Evolutionary conservation across 2,888 invertebrate genomes (phyloP).

Genomic region (Rhagonycha fulva): DNA sequence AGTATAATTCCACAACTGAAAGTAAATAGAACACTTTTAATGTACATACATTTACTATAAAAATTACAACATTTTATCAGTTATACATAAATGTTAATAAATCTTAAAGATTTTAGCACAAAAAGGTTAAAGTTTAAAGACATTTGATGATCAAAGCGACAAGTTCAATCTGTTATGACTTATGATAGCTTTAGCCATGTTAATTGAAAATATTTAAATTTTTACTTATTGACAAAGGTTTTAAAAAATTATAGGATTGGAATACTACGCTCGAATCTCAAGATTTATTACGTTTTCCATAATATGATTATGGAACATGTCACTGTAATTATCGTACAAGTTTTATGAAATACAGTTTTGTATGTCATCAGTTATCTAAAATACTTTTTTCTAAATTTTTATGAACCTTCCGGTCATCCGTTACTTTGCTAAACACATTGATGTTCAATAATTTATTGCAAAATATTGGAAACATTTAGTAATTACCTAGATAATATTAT

Average conservation of each 20-base stretch:
- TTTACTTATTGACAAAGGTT: background rate
- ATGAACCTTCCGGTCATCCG: background rate
- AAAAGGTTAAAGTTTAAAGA: background rate
- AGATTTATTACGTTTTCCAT: background rate
- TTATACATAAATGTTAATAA: background rate
- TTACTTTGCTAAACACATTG: background rate
- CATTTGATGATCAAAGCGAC: background rate
- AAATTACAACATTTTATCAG: background rate
- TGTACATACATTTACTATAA: background rate
- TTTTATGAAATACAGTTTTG: background rate
- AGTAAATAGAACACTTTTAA: background rate
- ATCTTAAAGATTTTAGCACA: background rate
- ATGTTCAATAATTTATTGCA: background rate
- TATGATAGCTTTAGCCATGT: background rate
- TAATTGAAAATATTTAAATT: background rate
- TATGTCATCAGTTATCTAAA: background rate
- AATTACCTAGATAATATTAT: background rate
- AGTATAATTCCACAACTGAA: too few species aligned
- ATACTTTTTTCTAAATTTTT: background rate
- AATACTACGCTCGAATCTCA: background rate
- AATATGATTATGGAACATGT: background rate
- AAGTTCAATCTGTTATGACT: background rate
- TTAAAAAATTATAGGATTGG: background rate
- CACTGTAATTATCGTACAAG: background rate
- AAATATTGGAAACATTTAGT: background rate